Percentiles rank a stretch among this genome's conserved stretches.
phyloP scores from a whole-genome alignment of 1,140 invertebrate genomes.

The Hyles euphorbiae region DNA sequence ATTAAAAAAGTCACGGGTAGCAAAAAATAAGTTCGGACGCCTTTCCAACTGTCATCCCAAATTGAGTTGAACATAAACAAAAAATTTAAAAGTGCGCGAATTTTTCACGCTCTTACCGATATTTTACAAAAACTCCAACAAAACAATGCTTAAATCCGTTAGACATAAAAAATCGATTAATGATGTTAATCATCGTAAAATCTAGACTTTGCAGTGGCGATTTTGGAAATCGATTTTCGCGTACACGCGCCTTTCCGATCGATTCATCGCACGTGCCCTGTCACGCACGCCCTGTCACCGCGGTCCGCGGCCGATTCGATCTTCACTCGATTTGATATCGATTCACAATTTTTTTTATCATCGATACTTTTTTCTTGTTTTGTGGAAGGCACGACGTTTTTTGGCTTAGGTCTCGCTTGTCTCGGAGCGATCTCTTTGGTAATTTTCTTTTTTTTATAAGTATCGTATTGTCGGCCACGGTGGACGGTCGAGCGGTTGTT shows the following conservation, averaged over 20 bases:
- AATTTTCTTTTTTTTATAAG: slow-evolving; percentile 36
- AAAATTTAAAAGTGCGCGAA: background rate
- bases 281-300: slow-evolving; percentile 49
- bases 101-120: background rate
- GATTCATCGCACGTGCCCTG: slow-evolving; percentile 45
- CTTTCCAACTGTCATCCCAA: too few relatives aligned
- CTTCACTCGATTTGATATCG: slow-evolving; percentile 41
- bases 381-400: slow-evolving; percentile 31
- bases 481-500: slow-evolving; percentile 26
- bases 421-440: slow-evolving; percentile 33
- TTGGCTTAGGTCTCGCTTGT: slow-evolving; percentile 36
- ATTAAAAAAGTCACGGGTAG: too few relatives aligned
- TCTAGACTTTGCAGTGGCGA: slow-evolving; percentile 22
- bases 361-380: slow-evolving; percentile 29
- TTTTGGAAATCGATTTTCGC: slow-evolving; percentile 49
- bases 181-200: slow-evolving; percentile 14
- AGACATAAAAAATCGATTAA: slow-evolving; percentile 12
- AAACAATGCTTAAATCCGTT: background rate
- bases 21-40: too few relatives aligned
- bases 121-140: slow-evolving; percentile 5
- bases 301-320: slow-evolving; percentile 19
- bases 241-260: slow-evolving; percentile 42
- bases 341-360: slow-evolving; percentile 41
- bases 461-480: slow-evolving; percentile 24
- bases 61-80: too few relatives aligned